Base-by-base conservation (phyloP, 1,140 invertebrate genomes). In the Meteorus sp. region DNA sequence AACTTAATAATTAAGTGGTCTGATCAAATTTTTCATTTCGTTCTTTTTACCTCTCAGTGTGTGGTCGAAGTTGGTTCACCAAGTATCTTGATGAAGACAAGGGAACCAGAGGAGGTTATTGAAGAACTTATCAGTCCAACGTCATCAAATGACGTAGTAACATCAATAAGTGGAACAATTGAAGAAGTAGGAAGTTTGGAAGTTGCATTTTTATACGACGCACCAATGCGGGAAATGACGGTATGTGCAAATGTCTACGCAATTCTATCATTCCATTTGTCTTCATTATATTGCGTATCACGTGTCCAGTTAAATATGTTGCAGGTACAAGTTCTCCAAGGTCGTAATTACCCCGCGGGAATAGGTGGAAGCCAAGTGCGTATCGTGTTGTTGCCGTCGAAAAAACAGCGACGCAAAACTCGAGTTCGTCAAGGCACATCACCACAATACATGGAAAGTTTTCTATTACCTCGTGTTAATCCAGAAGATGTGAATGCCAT, bases 401-500 rank as follows among this genome's bases (percentile, higher is more conserved):
- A 95, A 68, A 95, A 95, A 74, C 93, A 95, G 71, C 92, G 94
- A 66, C 91, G 92, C 73, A 97, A 96, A 78, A 96, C 93, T 3
- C 92, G 94, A 77, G 90, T 95, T 17, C 86, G 93, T 54, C 86
- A 89, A 59, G 93, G 93, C 1, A 89, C 92, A 66, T 92, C 90
- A 70, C 93, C 94, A 1, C 89, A 93, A 68, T 96, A 92, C 70
- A 90, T 95, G 85, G 94, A 97, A 73, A 94, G 90, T 66, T 95
- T 97, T 75, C 82, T 94, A 33, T 86, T 97, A 60, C 92, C 88
- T 74, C 89, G 94, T 73, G 92, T 96, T 33, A 94, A 93, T 81
- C 92, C 91, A 77, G 94, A 95, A 81, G 94, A 97, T 69, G 91
- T 97, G 1, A 91, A 91, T 71, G 91, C 91, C 13, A 90, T 96